Base-by-base conservation (phyloP, 2,888 invertebrate genomes). In the Drosophila ezoana region DNA sequence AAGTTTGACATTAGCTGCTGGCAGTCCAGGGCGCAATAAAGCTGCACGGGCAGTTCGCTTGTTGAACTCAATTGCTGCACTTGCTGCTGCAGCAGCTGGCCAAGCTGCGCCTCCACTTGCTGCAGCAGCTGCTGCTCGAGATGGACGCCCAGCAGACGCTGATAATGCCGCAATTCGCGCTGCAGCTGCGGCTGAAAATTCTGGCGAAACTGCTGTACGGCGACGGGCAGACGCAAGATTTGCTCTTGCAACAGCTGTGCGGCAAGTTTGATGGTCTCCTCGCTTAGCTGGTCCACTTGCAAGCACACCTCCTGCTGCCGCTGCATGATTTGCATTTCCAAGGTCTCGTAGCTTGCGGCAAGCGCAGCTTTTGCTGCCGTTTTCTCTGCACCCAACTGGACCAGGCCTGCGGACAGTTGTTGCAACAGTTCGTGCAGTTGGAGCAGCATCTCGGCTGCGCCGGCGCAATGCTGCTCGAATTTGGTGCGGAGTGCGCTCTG, bases 401-500 rank as follows among this genome's bases (percentile, higher is more conserved):
- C 93, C 0, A 95, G 93, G 9, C 93, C 93, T 60, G 93, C 93
- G 92, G 94, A 93, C 93, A 95, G 90, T 95, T 95, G 91, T 92
- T 93, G 96, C 90, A 97, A 93, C 58, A 95, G 93, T 59, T 93
- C 93, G 51, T 94, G 93, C 82, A 96, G 94, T 90, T 96, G 95
- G 60, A 94, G 94, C 72, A 87, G 95, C 90, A 99, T 97, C 82
- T 95, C 95, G 92, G 96, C 96, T 14, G 99, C 99, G 70, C 98
- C 95, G 77, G 96, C 95, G 79, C 98, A 97, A 93, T 99, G 99
- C 90, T 99, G 98, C 92, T 98, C 98, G 93, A 99, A 99, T 93
- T 99, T 99, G 20, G 99, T 99, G 92, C 97, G 96, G 3, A 99
- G 98, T 11, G 99, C 99, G 16, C 98, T 98, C 92, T 98, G 96